Base-by-base conservation (phyloP, 1,140 invertebrate genomes). In the Megalopta genalis region DNA sequence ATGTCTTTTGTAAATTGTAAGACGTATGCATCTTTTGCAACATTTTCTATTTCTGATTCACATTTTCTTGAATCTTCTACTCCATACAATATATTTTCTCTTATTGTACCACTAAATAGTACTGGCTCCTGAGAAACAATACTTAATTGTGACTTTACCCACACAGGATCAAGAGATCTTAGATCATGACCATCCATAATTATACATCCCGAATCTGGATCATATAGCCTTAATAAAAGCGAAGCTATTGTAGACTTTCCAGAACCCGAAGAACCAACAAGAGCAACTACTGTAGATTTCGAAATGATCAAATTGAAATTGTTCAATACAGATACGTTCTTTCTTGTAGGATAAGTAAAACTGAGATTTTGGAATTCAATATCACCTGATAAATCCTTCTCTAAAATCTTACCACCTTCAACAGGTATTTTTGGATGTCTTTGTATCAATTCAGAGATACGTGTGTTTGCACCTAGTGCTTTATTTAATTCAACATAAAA, bases 401-500 rank as follows among this genome's bases (percentile, higher is more conserved):
- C 46, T 46, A 93, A 89, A 67, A 93, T 87, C 32, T 86, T 86
- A 81, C 94, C 94, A 94, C 95, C 95, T 81, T 93, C 79, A 64
- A 95, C 92, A 39, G 96, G 95, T 88, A 99, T 98, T 4, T 85
- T 80, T 23, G 97, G 96, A 82, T 95, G 86, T 59, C 97, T 94
- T 90, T 99, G 97, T 57, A 98, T 95, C 42, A 99, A 94, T 90
- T 99, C 95, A 95, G 98, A 99, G 16, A 99, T 92, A 67, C 98
- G 94, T 2, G 95, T 94, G 32, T 97, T 97, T 1, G 98, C 98
- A 0, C 98, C 99, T 3, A 99, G 91, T 0, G 97, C 98, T 92
- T 97, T 97, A 93, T 99, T 99, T 80, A 99, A 90, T 90, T 99
- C 98, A 0, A 97, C 96, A 89, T 99, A 99, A 91, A 99, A 99